A percentile compares a stretch with the other conserved stretches of the same genome.
Conservation (phyloP, 2,797 vertebrate genomes). For the Tympanoctomys barrerae region DNA sequence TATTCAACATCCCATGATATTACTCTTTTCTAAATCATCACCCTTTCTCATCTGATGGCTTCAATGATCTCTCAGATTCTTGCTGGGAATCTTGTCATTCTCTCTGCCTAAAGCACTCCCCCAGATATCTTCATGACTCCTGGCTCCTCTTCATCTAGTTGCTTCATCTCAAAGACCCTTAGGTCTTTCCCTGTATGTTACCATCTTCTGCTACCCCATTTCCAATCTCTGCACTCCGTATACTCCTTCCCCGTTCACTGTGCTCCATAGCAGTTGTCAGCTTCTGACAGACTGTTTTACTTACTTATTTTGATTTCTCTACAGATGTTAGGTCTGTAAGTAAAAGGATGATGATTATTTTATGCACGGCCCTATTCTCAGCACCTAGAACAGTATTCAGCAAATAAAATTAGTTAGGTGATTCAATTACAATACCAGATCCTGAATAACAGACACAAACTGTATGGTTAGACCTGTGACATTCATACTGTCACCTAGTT, state of each 20-base stretch:
- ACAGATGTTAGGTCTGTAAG: neutral
- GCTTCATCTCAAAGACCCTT: neutral
- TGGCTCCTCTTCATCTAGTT: neutral
- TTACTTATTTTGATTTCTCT: constrained; percentile 32
- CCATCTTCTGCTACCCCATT: neutral
- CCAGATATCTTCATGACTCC: neutral
- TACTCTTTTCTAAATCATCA: neutral
- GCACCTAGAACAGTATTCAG: neutral
- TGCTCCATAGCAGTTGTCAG: neutral
- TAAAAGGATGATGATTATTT: constrained; percentile 24
- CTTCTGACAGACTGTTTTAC: constrained; percentile 15
- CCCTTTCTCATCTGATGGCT: constrained; percentile 14
- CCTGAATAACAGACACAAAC: constrained; percentile 30
- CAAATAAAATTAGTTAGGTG: constrained; percentile 26
- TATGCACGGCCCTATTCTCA: constrained; percentile 32
- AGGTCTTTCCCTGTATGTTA: neutral
- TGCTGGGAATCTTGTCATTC: neutral
- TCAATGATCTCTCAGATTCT: neutral
- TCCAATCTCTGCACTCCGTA: neutral
- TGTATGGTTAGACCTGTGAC: neutral
- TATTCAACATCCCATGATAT: neutral
- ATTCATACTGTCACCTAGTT: neutral
- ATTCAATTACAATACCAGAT: constrained; percentile 23
- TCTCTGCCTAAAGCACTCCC: neutral
- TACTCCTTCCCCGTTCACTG: neutral